These are phyloP conservation scores for Ephydatia muelleri DNA, from an alignment of 37 sponge, comb jelly and placozoan genomes.

Conservation along the genomic window DNA sequence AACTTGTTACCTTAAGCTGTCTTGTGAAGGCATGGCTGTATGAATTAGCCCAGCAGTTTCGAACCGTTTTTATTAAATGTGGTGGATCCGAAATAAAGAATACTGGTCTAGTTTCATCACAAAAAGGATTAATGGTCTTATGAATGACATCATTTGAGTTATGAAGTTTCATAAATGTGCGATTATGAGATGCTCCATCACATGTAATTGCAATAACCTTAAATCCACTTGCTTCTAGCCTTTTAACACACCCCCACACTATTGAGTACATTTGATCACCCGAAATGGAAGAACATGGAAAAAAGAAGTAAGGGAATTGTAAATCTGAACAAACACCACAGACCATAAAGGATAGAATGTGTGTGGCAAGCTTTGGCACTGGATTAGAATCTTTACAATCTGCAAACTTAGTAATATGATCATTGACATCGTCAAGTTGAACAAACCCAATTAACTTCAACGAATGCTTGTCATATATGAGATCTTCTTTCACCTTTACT, in stretches of 20 bases:
- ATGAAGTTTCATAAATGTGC: constrained; percentile 16
- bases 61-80: too few species aligned
- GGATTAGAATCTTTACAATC: neutral
- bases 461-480: constrained; percentile 27
- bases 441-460: constrained; percentile 4
- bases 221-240: neutral
- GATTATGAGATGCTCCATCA: constrained; percentile 14
- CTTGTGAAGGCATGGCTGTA: too few species aligned
- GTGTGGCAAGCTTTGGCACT: constrained; percentile 17
- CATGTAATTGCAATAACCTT: constrained; percentile 4
- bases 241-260: constrained; percentile 11
- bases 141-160: neutral
- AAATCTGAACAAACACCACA: neutral
- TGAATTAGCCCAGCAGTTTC: constrained; percentile 35
- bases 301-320: neutral
- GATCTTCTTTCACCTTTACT: constrained; percentile 33
- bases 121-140: neutral
- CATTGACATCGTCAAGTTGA: constrained; percentile 8
- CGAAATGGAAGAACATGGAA: constrained; percentile 4
- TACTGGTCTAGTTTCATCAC: neutral
- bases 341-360: constrained; percentile 22
- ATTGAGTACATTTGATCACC: constrained; percentile 13
- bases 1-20: too few species aligned
- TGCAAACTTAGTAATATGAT: constrained; percentile 17
- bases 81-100: constrained; percentile 32